A percentile compares a stretch with the other conserved stretches of the same genome.
Conservation (phyloP, 2,888 invertebrate species). For the Octonoba sinensis region DNA sequence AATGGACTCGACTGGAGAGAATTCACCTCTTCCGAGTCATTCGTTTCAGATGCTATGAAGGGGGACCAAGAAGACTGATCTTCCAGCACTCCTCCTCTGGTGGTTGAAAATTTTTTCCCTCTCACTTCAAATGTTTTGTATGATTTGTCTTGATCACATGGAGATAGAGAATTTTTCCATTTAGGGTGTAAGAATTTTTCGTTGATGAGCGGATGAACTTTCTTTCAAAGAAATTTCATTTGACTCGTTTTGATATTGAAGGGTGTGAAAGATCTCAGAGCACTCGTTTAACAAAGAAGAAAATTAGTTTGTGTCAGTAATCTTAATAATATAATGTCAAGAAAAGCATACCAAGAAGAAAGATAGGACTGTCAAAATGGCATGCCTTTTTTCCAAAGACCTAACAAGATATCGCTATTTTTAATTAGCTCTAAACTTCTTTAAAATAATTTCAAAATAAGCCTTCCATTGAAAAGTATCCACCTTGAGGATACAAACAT, state of each 20-base stretch:
- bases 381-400: no score
- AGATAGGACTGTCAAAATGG: no score
- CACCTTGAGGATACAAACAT: no score
- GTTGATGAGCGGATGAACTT: not conserved
- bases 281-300: no score
- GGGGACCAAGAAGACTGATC: conserved; percentile 25
- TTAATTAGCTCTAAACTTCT: no score
- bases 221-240: not conserved
- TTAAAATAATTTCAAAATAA: no score
- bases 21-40: conserved; percentile 38
- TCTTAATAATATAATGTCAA: no score
- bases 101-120: conserved; percentile 2
- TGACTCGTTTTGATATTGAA: not conserved
- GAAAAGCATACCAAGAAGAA: no score
- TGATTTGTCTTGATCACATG: conserved; percentile 46
- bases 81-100: conserved; percentile 2
- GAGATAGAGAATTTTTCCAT: conserved; percentile 2
- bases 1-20: conserved; percentile 41
- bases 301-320: no score
- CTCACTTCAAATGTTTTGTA: conserved; percentile 12
- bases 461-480: no score
- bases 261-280: no score
- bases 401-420: no score
- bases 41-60: conserved; percentile 2
- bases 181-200: not conserved